Conservation (phyloP, 2,113 vertebrate species). For the Cephalopholis sonnerati region DNA sequence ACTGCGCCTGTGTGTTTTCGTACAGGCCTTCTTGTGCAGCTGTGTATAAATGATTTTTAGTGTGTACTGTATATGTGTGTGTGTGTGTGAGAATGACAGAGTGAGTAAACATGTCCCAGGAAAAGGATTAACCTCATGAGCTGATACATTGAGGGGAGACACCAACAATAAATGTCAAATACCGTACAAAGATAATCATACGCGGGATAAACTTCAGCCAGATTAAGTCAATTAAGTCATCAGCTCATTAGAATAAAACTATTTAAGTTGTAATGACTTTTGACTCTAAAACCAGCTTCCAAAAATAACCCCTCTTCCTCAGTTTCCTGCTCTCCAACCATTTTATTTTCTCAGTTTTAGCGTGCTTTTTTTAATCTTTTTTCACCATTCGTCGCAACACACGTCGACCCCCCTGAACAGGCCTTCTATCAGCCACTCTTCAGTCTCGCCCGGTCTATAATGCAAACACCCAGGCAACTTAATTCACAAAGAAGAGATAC, state of each 20-base stretch:
- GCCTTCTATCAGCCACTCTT: slow-evolving; percentile 44
- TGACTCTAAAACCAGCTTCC: not conserved
- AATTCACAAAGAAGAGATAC: slow-evolving; percentile 80
- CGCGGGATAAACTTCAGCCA: slow-evolving; percentile 1
- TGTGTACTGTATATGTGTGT: not conserved
- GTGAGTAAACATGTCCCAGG: slow-evolving; percentile 53
- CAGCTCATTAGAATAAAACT: slow-evolving; percentile 36
- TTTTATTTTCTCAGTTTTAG: slow-evolving; percentile 34
- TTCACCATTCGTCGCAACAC: slow-evolving; percentile 55
- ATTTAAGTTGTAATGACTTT: slow-evolving; percentile 2
- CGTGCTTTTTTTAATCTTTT: slow-evolving; percentile 28
- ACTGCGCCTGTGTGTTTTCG: slow-evolving; percentile 29
- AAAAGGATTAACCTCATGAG: slow-evolving; percentile 40
- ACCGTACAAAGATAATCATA: slow-evolving; percentile 35
- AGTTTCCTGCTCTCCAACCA: not conserved
- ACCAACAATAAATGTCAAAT: slow-evolving; percentile 43
- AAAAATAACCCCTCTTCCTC: slow-evolving; percentile 12
- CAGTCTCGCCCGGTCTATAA: slow-evolving; percentile 47
- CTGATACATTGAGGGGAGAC: slow-evolving; percentile 20
- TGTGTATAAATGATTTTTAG: slow-evolving; percentile 37
- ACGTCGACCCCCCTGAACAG: slow-evolving; percentile 16
- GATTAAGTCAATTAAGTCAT: slow-evolving; percentile 33
- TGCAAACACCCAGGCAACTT: slow-evolving; percentile 76
- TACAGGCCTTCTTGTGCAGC: slow-evolving; percentile 7
- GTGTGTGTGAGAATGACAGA: slow-evolving; percentile 13